Evolutionary conservation across 1,140 invertebrate species (phyloP).

Genomic region (Drosophila navojoa): DNA sequence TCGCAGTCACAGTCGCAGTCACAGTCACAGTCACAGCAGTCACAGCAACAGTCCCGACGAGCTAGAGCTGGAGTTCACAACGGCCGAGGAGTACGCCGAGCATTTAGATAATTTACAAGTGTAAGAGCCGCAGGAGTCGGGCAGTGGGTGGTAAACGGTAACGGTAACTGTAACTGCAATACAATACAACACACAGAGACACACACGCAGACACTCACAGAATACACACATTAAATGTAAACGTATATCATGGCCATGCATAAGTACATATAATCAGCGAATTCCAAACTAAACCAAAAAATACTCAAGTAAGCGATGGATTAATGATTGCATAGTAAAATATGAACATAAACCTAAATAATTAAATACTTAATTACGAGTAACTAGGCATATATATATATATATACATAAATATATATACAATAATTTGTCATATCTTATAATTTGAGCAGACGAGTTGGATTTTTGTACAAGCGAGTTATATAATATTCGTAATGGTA

Average conservation of each 20-base stretch:
- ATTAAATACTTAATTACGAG: slow-evolving; percentile 22
- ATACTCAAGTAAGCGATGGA: slow-evolving; percentile 72
- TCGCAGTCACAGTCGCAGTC: slow-evolving; percentile 22
- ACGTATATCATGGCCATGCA: slow-evolving; percentile 80
- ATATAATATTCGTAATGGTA: slow-evolving; percentile 60
- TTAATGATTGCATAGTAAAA: slow-evolving; percentile 54
- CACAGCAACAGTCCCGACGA: slow-evolving; percentile 31
- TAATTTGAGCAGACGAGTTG: slow-evolving; percentile 40
- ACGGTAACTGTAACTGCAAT: slow-evolving; percentile 24
- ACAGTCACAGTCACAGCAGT: slow-evolving; percentile 26
- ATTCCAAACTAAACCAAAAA: slow-evolving; percentile 69
- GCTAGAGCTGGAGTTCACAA: slow-evolving; percentile 62
- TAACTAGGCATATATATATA: slow-evolving; percentile 35
- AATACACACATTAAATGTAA: slow-evolving; percentile 68
- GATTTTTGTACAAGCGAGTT: slow-evolving; percentile 60
- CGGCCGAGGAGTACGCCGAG: slow-evolving; percentile 72
- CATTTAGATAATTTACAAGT: slow-evolving; percentile 77
- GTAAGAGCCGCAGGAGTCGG: slow-evolving; percentile 48
- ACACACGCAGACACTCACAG: slow-evolving; percentile 30
- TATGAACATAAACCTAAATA: slow-evolving; percentile 18
- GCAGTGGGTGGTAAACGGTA: background rate
- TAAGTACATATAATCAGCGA: slow-evolving; percentile 80
- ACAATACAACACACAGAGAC: slow-evolving; percentile 38
- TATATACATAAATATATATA: slow-evolving; percentile 34
- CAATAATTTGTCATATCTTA: slow-evolving; percentile 43